Evolutionary conservation across 2,113 vertebrate species (phyloP), one percentile per base, ranked within the genome.

Genomic region (Pipra filicauda): DNA sequence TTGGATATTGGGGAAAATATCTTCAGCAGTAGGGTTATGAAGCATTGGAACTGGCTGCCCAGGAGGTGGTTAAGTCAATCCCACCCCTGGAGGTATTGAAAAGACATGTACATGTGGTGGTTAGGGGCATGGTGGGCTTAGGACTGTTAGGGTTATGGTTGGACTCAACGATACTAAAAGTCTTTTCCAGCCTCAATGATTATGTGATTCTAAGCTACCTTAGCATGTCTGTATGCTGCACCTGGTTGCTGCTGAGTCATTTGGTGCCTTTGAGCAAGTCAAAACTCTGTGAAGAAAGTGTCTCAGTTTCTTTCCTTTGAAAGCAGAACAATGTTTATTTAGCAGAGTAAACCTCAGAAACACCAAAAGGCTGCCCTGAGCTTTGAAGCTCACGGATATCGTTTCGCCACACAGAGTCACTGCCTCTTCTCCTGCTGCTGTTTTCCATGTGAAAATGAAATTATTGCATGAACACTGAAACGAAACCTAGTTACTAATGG

Each of bases 381-480:
- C 85, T 91, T 91, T 94, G 88, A 96, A 83, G 82, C 11, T 91
- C 48, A 70, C 20, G 49, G 24, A 12, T 77, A 89, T 1, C 44
- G 58, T 73, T 95, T 94, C 33, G 71, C 39, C 35, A 58, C 24
- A 69, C 9, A 74, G 28, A 70, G 77, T 83, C 31, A 76, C 54
- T 59, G 46, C 30, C 4, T 89, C 75, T 95, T 44, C n/a, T 82
- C 62, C 41, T 76, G 41, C 55, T 88, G 43, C 33, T 77, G 9
- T 39, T 93, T 89, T 91, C 59, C 71, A 67, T 35, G 79, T 31
- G 35, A 80, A 95, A 95, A 95, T 86, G 6, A 91, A 94, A 83
- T 54, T 30, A 88, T 44, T 88, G 21, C 6, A 3, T 19, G 31
- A 93, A 66, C 11, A 48, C 19, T 69, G 28, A 89, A 94, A 78